These are phyloP conservation scores for Pteria penguin DNA, from an alignment of 2,888 invertebrate genomes.

Conservation along the genomic window DNA sequence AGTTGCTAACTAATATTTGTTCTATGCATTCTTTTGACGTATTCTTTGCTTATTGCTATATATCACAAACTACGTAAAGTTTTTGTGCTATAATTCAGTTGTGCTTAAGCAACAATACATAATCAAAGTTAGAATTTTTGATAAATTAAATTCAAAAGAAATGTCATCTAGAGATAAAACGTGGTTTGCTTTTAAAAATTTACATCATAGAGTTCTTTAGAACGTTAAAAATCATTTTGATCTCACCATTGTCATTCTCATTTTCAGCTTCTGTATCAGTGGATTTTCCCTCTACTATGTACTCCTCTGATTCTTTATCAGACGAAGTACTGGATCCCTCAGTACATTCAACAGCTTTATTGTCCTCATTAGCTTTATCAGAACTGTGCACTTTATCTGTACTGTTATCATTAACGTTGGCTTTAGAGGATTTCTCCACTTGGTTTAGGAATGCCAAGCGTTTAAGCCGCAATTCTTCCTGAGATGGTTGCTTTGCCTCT, in stretches of 20 bases:
- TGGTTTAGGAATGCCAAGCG: conserved; percentile 65
- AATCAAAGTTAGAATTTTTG: no score
- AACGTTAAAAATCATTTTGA: no score
- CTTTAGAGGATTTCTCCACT: conserved; percentile 24
- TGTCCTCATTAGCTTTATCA: background rate
- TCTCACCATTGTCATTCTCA: background rate
- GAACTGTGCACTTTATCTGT: background rate
- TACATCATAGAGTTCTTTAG: no score
- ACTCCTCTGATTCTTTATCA: background rate
- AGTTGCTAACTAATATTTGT: no score
- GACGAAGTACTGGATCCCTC: background rate
- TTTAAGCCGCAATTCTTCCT: conserved; percentile 67
- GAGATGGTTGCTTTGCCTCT: conserved; percentile 29
- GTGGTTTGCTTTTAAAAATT: no score
- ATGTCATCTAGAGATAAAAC: no score
- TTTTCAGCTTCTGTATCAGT: background rate
- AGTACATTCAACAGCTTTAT: background rate
- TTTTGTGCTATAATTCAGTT: no score
- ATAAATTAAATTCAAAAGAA: no score
- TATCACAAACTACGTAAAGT: no score
- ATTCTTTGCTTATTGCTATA: no score
- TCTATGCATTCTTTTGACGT: no score
- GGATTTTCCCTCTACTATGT: background rate
- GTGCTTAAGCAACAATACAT: no score
- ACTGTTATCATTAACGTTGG: background rate